Evolutionary conservation across 2,113 vertebrate genomes (phyloP), one percentile per base, ranked within the genome.

Genomic region (Copsychus sechellarum): DNA sequence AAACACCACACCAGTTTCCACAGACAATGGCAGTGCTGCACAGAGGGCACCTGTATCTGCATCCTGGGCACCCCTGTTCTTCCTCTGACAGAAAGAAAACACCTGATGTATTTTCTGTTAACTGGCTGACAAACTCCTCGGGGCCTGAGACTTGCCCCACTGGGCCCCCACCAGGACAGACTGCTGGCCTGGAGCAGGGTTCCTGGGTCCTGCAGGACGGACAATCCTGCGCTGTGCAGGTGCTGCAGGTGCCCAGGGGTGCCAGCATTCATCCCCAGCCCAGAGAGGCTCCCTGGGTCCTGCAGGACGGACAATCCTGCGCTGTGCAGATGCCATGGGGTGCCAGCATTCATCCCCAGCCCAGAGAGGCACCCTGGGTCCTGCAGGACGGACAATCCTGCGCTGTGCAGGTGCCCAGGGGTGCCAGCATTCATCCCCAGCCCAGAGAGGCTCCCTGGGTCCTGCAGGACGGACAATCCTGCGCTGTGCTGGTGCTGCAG

Each of bases 381-480:
- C 97, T 64, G 48, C 2, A 14, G 96, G 90, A n/a, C n/a, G 97
- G 91, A n/a, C n/a, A n/a, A n/a, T n/a, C n/a, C n/a, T 88, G 81
- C 96, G n/a, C n/a, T n/a, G n/a, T 95, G 98, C 98, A 98, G 98
- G 99, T 99, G 99, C 98, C 98, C 97, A 26, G 79, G 92, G 98
- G 96, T 97, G 98, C 97, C 78, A 22, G 8, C 38, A n/a, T 38
- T 19, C 23, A 38, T 11, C 23, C 54, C 23, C 28, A 11, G 62
- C 21, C 61, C 7, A 42, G 16, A 42, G 42, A 42, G 87, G 26
- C 80, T 94, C 81, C 81, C 87, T 70, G 3, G 64, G 82, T 60
- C 89, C 97, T 64, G 48, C 2, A 14, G 96, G 90, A 97, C 18
- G 96, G 98, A 99, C 98, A 99, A 97, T 98, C 97, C 95, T 62